Percentiles rank a stretch among this genome's conserved stretches.
phyloP scores from a whole-genome alignment of 2,888 invertebrate genomes.

The Thelaira solivaga region DNA sequence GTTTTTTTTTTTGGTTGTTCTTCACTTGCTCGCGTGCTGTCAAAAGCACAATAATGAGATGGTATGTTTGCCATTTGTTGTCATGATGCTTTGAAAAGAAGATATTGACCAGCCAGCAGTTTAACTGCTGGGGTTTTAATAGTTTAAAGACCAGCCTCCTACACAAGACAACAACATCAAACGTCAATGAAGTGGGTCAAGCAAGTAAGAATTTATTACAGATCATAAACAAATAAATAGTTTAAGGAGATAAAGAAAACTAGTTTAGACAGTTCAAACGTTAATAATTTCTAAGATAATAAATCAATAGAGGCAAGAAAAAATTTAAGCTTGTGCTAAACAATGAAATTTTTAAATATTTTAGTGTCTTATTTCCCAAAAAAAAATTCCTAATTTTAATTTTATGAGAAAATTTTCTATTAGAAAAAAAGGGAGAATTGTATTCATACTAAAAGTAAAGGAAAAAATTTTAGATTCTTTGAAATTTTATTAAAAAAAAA shows the following conservation, averaged over 20 bases:
- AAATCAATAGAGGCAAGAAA: too few relatives aligned
- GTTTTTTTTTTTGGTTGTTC: not conserved
- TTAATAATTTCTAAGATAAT: too few relatives aligned
- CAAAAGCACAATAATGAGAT: not conserved
- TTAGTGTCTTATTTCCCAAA: too few relatives aligned
- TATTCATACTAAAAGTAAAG: too few relatives aligned
- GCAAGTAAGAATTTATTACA: conserved; percentile 12
- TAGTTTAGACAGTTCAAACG: not conserved
- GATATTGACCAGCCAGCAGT: not conserved
- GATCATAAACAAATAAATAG: not conserved
- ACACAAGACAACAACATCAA: conserved; percentile 1
- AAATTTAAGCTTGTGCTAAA: too few relatives aligned
- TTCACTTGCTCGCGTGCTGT: conserved; percentile 36
- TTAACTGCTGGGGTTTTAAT: too few relatives aligned
- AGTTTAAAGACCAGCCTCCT: conserved; percentile 22
- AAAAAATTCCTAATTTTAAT: too few relatives aligned
- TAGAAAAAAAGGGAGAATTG: too few relatives aligned
- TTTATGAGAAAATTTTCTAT: too few relatives aligned
- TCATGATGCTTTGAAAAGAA: not conserved
- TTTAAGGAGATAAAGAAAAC: not conserved
- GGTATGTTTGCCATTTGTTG: not conserved
- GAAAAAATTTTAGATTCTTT: too few relatives aligned
- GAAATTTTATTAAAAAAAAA: too few relatives aligned
- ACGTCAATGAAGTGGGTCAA: conserved; percentile 21
- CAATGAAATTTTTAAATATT: too few relatives aligned